Evolutionary conservation across 2,888 invertebrate genomes (phyloP).

Genomic region (Dynastes grantii): DNA sequence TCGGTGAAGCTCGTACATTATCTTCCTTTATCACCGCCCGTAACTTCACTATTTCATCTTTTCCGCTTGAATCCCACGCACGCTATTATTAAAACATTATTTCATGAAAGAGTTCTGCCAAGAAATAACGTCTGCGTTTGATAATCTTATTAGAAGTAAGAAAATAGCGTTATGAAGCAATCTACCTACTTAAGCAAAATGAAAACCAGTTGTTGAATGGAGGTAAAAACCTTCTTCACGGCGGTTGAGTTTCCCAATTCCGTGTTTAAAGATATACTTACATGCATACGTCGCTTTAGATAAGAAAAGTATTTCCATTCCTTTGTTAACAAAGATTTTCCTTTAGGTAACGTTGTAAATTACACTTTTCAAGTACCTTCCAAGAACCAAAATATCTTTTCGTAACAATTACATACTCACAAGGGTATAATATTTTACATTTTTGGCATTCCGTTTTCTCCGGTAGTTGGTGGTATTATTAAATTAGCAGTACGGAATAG

Average conservation of each 20-base stretch:
- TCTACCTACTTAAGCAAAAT: too few relatives aligned
- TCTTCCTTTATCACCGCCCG: constrained; percentile 5
- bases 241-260: too few relatives aligned
- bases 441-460: not conserved
- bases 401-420: not conserved
- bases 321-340: not conserved
- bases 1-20: constrained; percentile 25
- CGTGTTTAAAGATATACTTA: too few relatives aligned
- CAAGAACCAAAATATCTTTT: not conserved
- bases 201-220: too few relatives aligned
- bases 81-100: constrained; percentile 5
- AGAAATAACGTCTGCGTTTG: too few relatives aligned
- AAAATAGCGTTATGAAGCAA: too few relatives aligned
- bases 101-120: too few relatives aligned
- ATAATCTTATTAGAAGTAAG: too few relatives aligned
- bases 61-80: constrained; percentile 1
- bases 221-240: too few relatives aligned
- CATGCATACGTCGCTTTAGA: too few relatives aligned
- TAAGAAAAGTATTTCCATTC: not conserved
- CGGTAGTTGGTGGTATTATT: not conserved
- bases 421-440: constrained; percentile 1
- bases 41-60: not conserved
- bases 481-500: not conserved
- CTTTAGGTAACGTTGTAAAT: not conserved
- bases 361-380: not conserved